A percentile compares a stretch with the other conserved stretches of the same genome.
phyloP scores from a whole-genome alignment of 2,113 vertebrate genomes.

The Ramphastos sulfuratus region DNA sequence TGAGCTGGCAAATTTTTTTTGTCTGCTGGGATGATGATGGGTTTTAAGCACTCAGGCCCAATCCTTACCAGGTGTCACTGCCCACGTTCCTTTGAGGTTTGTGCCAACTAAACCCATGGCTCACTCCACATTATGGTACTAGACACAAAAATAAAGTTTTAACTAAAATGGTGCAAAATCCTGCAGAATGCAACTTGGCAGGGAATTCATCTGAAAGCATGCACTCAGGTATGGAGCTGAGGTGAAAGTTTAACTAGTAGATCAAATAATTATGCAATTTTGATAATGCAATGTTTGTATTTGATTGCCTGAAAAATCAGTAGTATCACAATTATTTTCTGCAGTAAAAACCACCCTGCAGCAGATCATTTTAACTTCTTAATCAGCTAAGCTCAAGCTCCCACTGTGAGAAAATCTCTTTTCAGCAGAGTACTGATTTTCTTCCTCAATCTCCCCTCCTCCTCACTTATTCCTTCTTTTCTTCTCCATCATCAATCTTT shows the following conservation, averaged over 20 bases:
- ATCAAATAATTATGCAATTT: background rate
- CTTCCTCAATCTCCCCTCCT: background rate
- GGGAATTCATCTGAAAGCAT: background rate
- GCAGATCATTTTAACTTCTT: background rate
- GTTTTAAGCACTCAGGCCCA: background rate
- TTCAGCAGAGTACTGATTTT: background rate
- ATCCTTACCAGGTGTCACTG: background rate
- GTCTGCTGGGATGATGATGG: background rate
- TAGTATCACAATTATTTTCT: background rate
- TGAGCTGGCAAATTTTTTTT: constrained; percentile 28
- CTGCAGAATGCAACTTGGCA: background rate
- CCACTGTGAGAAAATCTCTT: background rate
- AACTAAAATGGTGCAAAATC: background rate
- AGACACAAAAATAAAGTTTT: background rate
- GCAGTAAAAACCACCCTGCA: background rate
- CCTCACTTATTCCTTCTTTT: constrained; percentile 3
- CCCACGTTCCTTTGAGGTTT: background rate
- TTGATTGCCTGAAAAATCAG: background rate
- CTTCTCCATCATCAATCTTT: constrained; percentile 41
- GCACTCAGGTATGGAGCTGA: background rate
- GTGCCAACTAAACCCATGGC: background rate
- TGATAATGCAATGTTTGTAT: background rate
- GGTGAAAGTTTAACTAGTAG: background rate
- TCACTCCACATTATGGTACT: background rate
- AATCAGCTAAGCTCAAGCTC: background rate